A percentile compares a stretch with the other conserved stretches of the same genome.
Conservation (phyloP, 2,797 vertebrate species). For the Manis javanica region DNA sequence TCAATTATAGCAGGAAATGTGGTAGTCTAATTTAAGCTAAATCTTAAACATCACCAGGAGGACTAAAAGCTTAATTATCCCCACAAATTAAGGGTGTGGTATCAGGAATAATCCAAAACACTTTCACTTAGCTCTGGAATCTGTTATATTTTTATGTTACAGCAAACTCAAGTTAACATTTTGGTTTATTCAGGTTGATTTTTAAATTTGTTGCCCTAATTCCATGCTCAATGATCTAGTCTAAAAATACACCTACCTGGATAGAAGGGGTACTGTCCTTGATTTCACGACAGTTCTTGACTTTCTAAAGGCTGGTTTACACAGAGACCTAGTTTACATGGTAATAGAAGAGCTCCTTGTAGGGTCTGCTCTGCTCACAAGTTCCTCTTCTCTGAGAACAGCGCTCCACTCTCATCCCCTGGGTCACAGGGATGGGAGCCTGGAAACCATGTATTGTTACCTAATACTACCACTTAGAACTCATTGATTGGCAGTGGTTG, state of each 20-base stretch:
- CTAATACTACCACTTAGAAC: not conserved
- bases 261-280: slow-evolving; percentile 16
- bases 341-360: not conserved
- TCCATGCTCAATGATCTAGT: not conserved
- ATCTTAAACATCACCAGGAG: slow-evolving; percentile 25
- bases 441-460: not conserved
- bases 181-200: not conserved
- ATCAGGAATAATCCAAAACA: slow-evolving; percentile 38
- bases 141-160: not conserved
- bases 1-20: not conserved
- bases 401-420: not conserved
- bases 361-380: not conserved
- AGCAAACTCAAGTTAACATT: slow-evolving; percentile 53
- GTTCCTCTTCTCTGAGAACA: not conserved
- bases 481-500: not conserved
- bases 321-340: not conserved
- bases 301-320: slow-evolving; percentile 4
- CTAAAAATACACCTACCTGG: slow-evolving; percentile 27
- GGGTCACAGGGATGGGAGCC: not conserved
- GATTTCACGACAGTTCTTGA: not conserved
- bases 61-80: slow-evolving; percentile 12
- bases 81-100: slow-evolving; percentile 43
- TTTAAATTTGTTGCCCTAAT: slow-evolving; percentile 33
- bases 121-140: slow-evolving; percentile 22
- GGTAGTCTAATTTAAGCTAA: not conserved